Evolutionary conservation across 2,888 invertebrate species (phyloP).

Genomic region (Elaeidobius kamerunicus): DNA sequence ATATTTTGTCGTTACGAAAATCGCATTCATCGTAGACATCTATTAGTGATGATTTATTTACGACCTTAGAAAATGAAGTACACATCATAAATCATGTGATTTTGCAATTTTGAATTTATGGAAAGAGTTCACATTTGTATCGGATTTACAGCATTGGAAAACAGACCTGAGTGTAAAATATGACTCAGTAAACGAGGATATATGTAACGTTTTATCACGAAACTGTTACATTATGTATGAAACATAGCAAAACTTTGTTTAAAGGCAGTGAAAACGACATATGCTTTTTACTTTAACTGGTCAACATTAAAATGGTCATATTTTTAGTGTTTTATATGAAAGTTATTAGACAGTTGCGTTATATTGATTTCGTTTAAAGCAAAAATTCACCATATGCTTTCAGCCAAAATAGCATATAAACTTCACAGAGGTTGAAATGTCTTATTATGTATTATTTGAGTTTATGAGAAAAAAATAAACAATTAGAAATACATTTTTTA

Average conservation of each 20-base stretch:
- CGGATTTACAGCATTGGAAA: conserved; percentile 26
- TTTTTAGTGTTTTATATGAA: no score
- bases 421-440: no score
- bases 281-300: not conserved
- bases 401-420: no score
- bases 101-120: conserved; percentile 31
- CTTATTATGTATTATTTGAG: no score
- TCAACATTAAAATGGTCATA: no score
- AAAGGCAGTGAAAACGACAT: not conserved
- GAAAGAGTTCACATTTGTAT: conserved; percentile 30
- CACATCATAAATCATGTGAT: conserved; percentile 28
- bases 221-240: conserved; percentile 17
- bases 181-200: conserved; percentile 19
- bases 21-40: conserved; percentile 9
- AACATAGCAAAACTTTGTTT: conserved; percentile 4
- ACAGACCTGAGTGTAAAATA: conserved; percentile 26
- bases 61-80: conserved; percentile 23
- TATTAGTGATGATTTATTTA: conserved; percentile 29
- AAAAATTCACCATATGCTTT: no score
- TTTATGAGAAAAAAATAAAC: no score
- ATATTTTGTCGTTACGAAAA: conserved; percentile 16
- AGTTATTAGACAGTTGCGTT: no score
- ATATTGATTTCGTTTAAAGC: no score
- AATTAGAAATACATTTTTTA: no score
- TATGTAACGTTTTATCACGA: conserved; percentile 17